Percentiles rank a stretch among this genome's conserved stretches.
phyloP scores from a whole-genome alignment of 2,113 vertebrate genomes.

The Cheilinus undulatus region DNA sequence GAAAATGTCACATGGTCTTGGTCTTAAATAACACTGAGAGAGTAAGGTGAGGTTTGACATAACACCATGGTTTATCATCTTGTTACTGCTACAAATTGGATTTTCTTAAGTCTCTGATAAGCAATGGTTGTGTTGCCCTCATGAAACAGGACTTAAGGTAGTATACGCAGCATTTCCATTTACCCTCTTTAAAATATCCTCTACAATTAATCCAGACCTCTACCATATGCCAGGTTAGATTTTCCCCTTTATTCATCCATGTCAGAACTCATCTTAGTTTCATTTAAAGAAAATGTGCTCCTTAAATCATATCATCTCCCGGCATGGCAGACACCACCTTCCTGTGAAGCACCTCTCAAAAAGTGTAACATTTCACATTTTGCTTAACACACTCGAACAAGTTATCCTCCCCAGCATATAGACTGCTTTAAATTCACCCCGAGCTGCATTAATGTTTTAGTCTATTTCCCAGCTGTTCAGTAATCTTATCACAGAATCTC shows the following conservation, averaged over 20 bases:
- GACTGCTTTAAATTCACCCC: slow-evolving; percentile 17
- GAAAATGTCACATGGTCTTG: too few relatives aligned
- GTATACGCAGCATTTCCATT: background rate
- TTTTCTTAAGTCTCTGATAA: background rate
- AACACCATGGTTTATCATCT: background rate
- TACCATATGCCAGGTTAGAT: slow-evolving; percentile 47
- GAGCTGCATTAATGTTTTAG: slow-evolving; percentile 17
- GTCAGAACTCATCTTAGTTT: slow-evolving; percentile 64
- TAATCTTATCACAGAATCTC: background rate
- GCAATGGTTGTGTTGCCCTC: background rate
- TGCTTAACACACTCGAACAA: slow-evolving; percentile 46
- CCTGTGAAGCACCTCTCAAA: slow-evolving; percentile 45
- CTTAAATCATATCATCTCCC: slow-evolving; percentile 63
- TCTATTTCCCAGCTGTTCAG: slow-evolving; percentile 21
- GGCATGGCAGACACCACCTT: slow-evolving; percentile 36
- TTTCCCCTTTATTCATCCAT: slow-evolving; percentile 61
- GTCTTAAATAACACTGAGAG: background rate
- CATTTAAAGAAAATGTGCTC: slow-evolving; percentile 68
- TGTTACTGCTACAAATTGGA: background rate
- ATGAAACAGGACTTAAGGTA: background rate
- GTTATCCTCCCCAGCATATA: slow-evolving; percentile 25
- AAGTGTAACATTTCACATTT: slow-evolving; percentile 52
- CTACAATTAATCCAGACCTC: slow-evolving; percentile 56
- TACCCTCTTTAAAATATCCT: slow-evolving; percentile 2
- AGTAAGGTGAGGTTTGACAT: background rate